Base-by-base conservation (phyloP, 2,888 invertebrate genomes). In the Hyposoter dolosus region DNA sequence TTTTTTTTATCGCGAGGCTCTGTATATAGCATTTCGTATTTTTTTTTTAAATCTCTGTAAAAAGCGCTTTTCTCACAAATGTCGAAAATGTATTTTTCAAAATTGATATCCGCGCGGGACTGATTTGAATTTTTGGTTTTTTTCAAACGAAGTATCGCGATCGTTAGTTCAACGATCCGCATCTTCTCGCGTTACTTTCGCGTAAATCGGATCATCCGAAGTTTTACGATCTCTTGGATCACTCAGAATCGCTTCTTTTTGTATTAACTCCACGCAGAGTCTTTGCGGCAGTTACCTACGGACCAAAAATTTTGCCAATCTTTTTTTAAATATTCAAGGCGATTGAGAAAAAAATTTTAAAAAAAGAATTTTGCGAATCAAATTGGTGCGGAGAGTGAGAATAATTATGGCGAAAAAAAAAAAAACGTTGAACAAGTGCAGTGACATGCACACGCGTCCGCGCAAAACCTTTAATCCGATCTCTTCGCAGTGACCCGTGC, bases 201-300 rank as follows among this genome's bases (percentile, higher is more conserved):
- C 60, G 66, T 82, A 47, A 88, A 84, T 84, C 88, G 84, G 88
- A 88, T 88, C 77, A 88, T 88, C 88, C 85, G 53, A 66, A 88
- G 82, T 88, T 28, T 28, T 88, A 88, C 88, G 88, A 88, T 84
- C 84, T 83, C 84, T 45, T 53, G 60, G 15, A 43, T 63, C 63
- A 45, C 17, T 43, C 19, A 10, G 35, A 47, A 63, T 63, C 50
- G 45, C 63, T 50, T 23, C n/a, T 75, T 74, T 56, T 32, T 35
- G 23, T 12, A 12, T 19, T 43, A 68, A 32, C 12, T 68, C 19
- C 10, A 23, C 15, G 32, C 7, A 9, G 10, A 5, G 23, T 28
- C 45, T 4, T 19, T 19, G 28, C 28, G 17, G 9, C 19, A 56
- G 19, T 7, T 2, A 19, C 9, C 10, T 5, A 35, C 7, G 19